phyloP scores from a whole-genome alignment of 2,113 vertebrate species.

The Spilogale gracilis region DNA sequence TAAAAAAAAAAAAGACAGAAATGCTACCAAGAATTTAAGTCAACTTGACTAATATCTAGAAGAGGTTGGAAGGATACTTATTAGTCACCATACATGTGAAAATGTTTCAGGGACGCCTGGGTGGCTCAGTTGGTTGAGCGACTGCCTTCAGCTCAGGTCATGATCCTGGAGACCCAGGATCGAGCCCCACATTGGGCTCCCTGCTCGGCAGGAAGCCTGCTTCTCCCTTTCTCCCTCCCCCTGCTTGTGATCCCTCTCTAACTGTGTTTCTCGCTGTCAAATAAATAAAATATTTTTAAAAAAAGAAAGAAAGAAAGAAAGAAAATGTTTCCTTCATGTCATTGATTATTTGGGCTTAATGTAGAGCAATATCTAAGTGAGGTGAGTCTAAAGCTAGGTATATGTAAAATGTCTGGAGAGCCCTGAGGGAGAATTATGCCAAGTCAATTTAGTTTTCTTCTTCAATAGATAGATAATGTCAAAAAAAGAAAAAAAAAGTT shows the following conservation, averaged over 20 bases:
- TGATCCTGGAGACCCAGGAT: too few species aligned
- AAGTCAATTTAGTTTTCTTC: neutral
- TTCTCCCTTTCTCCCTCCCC: too few species aligned
- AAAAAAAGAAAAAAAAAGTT: neutral
- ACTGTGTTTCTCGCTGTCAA: too few species aligned
- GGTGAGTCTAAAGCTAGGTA: neutral
- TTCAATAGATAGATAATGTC: neutral
- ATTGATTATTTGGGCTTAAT: neutral
- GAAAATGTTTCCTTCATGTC: neutral
- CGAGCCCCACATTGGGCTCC: too few species aligned
- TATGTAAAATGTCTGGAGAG: neutral
- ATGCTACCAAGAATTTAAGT: neutral
- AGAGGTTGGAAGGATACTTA: conserved; percentile 3
- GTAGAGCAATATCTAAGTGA: neutral
- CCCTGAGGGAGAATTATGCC: neutral
- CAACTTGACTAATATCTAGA: conserved; percentile 1
- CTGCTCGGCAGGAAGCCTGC: too few species aligned
- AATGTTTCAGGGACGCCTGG: neutral
- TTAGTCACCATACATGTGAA: neutral
- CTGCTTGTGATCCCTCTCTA: too few species aligned
- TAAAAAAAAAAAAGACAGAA: conserved; percentile 45
- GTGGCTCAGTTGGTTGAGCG: too few species aligned
- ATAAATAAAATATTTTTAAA: too few species aligned
- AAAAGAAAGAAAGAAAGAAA: too few species aligned
- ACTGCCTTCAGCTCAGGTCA: too few species aligned